Evolutionary conservation across 2,888 invertebrate species (phyloP), one percentile per base, ranked within the genome.

Genomic region (Tenthredo distinguenda): DNA sequence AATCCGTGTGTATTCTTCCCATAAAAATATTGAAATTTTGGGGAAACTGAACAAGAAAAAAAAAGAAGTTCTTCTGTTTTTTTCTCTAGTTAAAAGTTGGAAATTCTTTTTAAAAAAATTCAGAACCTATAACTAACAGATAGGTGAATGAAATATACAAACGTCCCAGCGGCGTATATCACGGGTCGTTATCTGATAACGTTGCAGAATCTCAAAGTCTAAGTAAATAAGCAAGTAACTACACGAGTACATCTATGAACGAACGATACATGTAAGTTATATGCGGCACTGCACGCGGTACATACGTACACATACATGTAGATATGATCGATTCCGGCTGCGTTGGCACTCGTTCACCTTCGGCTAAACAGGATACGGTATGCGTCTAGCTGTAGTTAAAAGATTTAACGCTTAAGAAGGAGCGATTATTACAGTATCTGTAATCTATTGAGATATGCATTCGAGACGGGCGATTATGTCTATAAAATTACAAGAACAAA

Each of bases 271-370:
- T 6, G 34, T 26, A 68, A 26, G 26, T 26, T 34, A 12, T 31
- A 62, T 62, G 26, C 62, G 10, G 62, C 2, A 68, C 18, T 68
- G 68, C 68, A 68, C 68, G 68, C 18, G 68, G 68, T 68, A 68
- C 5, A 0, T 62, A 68, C 34, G 18, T 68, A 68, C 68, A 21
- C 68, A 21, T 40, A 9, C n/a, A 40, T 37, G 4, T 55, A 77
- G 77, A 77, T 77, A 55, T 55, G 55, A 77, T 77, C 77, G 77
- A 77, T 77, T 77, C 77, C 50, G 50, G 31, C 26, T 77, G 34
- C 68, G 26, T 18, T 34, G 62, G 62, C 40, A 81, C 81, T 26
- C 12, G 81, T 81, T 81, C 37, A 81, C 81, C 81, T 81, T 81
- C 81, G 81, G 18, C 6, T 81, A 40, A 81, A 81, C 81, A 62